Conservation (phyloP, 1,140 invertebrate genomes). For the Coelopa frigida region DNA sequence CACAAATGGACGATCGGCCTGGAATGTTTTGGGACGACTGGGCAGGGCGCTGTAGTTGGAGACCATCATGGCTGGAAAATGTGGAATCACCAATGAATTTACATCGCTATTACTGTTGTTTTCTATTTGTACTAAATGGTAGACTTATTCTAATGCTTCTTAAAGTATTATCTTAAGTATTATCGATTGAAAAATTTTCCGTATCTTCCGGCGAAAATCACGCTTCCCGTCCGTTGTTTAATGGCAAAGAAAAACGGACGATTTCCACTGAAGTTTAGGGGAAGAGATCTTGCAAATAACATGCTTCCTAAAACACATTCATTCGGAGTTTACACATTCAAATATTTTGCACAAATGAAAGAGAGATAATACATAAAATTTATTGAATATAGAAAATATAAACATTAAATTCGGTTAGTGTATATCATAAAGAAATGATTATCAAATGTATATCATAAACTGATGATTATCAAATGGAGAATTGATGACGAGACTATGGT, state of each 20-base stretch:
- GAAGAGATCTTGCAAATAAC: no score
- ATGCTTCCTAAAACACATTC: no score
- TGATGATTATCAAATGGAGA: not conserved
- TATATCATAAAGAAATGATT: not conserved
- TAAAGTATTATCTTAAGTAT: not conserved
- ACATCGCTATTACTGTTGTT: no score
- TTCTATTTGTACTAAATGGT: not conserved
- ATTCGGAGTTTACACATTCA: no score
- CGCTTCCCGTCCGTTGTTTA: no score
- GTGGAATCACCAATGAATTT: no score
- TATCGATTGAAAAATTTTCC: not conserved
- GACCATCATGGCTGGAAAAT: no score
- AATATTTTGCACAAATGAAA: not conserved
- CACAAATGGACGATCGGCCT: constrained; percentile 12
- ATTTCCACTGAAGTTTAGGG: no score
- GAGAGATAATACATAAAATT: not conserved
- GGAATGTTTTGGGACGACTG: constrained; percentile 4
- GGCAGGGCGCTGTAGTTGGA: no score
- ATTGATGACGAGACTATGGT: not conserved
- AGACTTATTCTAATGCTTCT: not conserved
- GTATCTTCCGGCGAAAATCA: no score
- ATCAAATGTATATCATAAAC: not conserved
- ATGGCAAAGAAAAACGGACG: no score
- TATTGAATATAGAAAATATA: not conserved
- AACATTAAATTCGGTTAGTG: no score